Base-by-base conservation (phyloP, 2,113 vertebrate species). In the Camelus bactrianus region DNA sequence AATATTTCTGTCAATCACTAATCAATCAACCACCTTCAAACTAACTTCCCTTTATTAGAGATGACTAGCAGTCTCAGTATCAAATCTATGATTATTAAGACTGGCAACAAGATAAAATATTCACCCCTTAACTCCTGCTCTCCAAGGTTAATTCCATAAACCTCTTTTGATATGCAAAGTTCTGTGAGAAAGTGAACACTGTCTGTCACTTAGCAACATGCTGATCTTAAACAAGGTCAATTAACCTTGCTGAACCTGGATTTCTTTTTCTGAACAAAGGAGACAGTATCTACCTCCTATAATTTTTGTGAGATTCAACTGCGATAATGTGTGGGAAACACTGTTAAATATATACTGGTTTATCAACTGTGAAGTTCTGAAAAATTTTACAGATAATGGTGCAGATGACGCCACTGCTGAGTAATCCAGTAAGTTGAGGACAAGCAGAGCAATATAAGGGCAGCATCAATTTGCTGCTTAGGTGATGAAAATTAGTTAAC, bases 1-100 rank as follows among this genome's bases (percentile, higher is more conserved):
- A 95, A 48, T 42, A 95, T 81, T 95, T 94, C 46, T 95, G n/a
- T 91, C 89, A 89, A 65, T 96, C 85, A 94, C 38, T 50, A 93
- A 81, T 93, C 75, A 82, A 94, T 72, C 58, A 67, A 77, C 16
- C 38, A 77, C 85, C 67, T 82, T 89, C 48, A 93, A 56, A 85
- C 48, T 86, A 92, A 96, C 72, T 96, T 82, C 48, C 58, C 64
- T 58, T 84, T 70, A 67, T 93, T 79, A 79, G 56, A 89, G 56
- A 96, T 52, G 79, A 87, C 72, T 83, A 89, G 26, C 38, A 79
- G 58, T 26, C 56, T 79, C 72, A 72, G 22, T 46, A 83, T 79
- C 54, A 96, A 91, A 89, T 60, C 62, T 42, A 54, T 93, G 90
- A 92, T 91, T 85, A 96, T 96, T 79, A 87, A 96, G 42, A 73